Evolutionary conservation across 2,888 invertebrate species (phyloP), one percentile per base, ranked within the genome.

Genomic region (Mantis religiosa): DNA sequence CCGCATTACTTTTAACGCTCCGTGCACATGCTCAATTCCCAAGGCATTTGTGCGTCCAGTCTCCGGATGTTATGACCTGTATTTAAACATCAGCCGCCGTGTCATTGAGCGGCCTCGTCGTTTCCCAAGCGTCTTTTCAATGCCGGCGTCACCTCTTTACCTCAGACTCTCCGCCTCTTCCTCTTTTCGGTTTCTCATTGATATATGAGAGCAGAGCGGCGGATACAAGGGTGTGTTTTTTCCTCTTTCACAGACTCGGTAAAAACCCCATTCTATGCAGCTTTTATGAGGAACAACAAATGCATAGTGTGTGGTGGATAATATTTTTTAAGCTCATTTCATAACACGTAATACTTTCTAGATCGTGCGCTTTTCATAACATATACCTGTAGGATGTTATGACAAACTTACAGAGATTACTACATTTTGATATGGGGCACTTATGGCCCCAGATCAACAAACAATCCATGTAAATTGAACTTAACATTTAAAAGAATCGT

Each of bases 161-260:
- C 25, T 25, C 20, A 14, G 54, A 71, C 20, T 71, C 54, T 71
- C 54, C 54, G 54, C 54, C 54, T 71, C 54, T 71, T 71, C 54
- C 54, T 71, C 54, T 71, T 25, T 71, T 87, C 87, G 87, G 87
- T 82, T 27, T 82, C 81, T 34, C 82, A 81, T 87, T 87, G 87
- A 82, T 87, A 87, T 87, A 34, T 82, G 87, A 87, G 87, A 34
- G 27, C 3, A 41, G 87, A 34, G 81, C 87, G n/a, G 87, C 82
- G 41, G 9, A 47, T 47, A n/a, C 28, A 85, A 47, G 54, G 20
- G 54, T 71, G 54, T 71, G 0, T 25, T 71, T 20, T 71, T 71
- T 25, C 20, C 54, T 71, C 54, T 71, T 14, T 71, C 54, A 25
- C 54, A 15, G 54, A 25, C 54, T 71, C 20, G 25, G 54, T 71